These are phyloP conservation scores for Phrynosoma blainvillii DNA, from an alignment of 2,113 vertebrate species.

Conservation along the genomic window DNA sequence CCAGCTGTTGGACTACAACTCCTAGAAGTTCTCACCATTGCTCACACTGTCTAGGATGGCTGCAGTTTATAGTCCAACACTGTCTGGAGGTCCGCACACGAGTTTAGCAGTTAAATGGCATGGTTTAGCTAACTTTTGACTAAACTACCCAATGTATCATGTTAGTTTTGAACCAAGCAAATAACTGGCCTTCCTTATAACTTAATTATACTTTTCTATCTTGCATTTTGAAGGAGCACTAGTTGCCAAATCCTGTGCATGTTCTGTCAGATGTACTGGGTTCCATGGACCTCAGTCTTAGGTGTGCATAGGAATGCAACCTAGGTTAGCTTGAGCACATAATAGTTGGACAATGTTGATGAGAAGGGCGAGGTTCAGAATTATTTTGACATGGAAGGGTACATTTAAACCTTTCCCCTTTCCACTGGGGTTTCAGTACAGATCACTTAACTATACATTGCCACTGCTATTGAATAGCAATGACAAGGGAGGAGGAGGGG, in stretches of 20 bases:
- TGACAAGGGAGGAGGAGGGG: background rate
- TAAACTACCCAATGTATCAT: background rate
- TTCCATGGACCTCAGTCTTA: background rate
- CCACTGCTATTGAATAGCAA: background rate
- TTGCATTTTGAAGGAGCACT: constrained; percentile 3
- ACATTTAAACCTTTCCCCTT: background rate
- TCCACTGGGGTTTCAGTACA: background rate
- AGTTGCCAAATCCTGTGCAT: background rate
- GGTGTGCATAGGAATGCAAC: background rate
- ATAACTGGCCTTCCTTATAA: constrained; percentile 20
- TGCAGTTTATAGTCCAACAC: too few relatives aligned
- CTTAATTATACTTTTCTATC: background rate
- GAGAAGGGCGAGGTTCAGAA: background rate
- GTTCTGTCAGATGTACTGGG: constrained; percentile 33
- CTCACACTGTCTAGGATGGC: too few relatives aligned
- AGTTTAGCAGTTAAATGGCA: background rate
- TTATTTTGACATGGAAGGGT: background rate
- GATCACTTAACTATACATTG: background rate
- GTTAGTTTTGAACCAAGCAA: background rate
- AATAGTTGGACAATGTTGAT: background rate
- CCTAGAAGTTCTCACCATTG: too few relatives aligned
- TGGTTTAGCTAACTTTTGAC: background rate
- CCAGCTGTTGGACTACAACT: too few relatives aligned
- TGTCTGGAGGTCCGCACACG: too few relatives aligned
- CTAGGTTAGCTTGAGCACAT: background rate